Evolutionary conservation across 2,797 vertebrate species (phyloP), one percentile per base, ranked within the genome.

Genomic region (Sebastes umbrosus): DNA sequence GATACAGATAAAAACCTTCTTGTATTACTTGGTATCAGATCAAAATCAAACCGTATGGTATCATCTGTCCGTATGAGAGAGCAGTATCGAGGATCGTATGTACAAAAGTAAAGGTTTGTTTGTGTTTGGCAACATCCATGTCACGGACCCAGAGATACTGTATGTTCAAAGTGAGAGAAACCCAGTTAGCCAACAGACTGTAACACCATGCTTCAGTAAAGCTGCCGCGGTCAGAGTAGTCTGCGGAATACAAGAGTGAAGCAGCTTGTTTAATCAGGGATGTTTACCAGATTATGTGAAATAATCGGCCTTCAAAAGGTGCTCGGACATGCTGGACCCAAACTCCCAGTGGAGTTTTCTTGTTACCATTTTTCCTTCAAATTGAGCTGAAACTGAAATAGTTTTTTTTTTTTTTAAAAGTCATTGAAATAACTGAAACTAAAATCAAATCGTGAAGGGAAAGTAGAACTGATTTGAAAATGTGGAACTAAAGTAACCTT

Each of bases 401-500:
- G 8, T n/a, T 14, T 43, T 43, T 29, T 6, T 36, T 31, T 57
- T 27, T 20, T n/a, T 36, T 1, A 29, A 73, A 58, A 54, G 60
- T 55, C 58, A 76, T 63, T 65, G 43, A 88, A 80, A 81, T 43
- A 34, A 77, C 20, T 69, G 52, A 73, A 79, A 67, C 50, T 57
- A 32, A 73, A 71, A 77, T 84, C 4, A 74, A 52, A 83, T 77
- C 78, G 22, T 5, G 57, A 72, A 39, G 32, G 32, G 72, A 43
- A 77, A 43, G 69, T 73, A 68, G 77, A 80, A 76, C 70, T 16
- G 90, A 84, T 83, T 24, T 55, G 74, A 67, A 82, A 83, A 69
- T 54, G 82, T 78, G 85, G 75, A 89, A 80, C 82, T n/a, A 73
- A 89, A 79, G 78, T 85, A 88, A 92, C 90, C 92, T 92, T 91